Evolutionary conservation across 92 coral and sea anemone genomes (phyloP).

Genomic region (Epizoanthus scotinus): DNA sequence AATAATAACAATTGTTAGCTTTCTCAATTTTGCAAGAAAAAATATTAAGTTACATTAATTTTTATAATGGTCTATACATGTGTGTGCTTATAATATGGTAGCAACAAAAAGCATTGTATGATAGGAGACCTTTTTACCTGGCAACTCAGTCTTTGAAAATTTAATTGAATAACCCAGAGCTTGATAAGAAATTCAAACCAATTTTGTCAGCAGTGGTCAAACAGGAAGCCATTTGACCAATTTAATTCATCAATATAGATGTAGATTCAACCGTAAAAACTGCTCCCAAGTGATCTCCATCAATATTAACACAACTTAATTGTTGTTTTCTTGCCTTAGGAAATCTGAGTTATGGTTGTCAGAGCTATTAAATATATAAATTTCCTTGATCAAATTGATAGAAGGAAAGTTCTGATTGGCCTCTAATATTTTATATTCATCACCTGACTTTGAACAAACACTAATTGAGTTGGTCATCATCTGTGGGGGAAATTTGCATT

Average conservation of each 20-base stretch:
- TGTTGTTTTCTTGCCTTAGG: neutral
- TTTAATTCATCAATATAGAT: neutral
- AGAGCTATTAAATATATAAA: neutral
- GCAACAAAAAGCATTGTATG: neutral
- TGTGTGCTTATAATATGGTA: neutral
- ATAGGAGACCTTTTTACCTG: neutral
- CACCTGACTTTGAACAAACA: constrained; percentile 36
- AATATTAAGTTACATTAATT: neutral
- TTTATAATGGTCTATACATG: neutral
- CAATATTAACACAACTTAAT: neutral
- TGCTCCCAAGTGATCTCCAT: neutral
- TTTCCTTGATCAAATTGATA: neutral
- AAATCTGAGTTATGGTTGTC: neutral
- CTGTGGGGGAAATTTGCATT: constrained; percentile 24
- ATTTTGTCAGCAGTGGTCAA: neutral
- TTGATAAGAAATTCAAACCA: neutral
- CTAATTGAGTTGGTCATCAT: neutral
- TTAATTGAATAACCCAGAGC: neutral
- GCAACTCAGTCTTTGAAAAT: neutral
- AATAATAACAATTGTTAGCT: neutral
- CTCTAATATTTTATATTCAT: constrained; percentile 7
- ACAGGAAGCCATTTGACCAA: neutral
- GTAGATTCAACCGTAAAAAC: neutral
- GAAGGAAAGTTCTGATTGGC: constrained; percentile 10
- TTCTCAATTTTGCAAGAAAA: no score